These are phyloP conservation scores for Parnassius glacialis DNA, from an alignment of 2,888 invertebrate species.

Conservation along the genomic window DNA sequence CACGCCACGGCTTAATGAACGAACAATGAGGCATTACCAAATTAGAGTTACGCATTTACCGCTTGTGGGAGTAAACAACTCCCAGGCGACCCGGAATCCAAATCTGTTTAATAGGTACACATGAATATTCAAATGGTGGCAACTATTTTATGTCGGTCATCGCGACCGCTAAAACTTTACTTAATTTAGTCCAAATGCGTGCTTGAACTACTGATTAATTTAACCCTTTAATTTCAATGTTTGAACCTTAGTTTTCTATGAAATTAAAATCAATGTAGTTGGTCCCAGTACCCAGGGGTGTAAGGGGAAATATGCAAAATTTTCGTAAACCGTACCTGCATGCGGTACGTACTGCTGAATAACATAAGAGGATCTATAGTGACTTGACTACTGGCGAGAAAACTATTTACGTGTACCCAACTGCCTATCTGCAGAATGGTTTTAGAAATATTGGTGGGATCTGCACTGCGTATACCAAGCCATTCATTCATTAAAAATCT, in stretches of 20 bases:
- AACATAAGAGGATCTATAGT: too few species aligned
- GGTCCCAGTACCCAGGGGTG: neutral
- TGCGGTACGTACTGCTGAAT: too few species aligned
- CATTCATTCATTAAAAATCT: too few species aligned
- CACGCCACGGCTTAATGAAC: too few species aligned
- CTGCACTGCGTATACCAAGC: too few species aligned
- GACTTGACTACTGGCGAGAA: too few species aligned
- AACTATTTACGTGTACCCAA: too few species aligned
- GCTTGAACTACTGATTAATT: slow-evolving; percentile 28
- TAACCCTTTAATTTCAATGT: slow-evolving; percentile 26
- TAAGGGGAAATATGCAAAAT: too few species aligned
- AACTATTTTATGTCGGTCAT: slow-evolving; percentile 23
- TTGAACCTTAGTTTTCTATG: slow-evolving; percentile 16
- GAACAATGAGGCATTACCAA: slow-evolving; percentile 2
- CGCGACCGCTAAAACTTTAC: slow-evolving; percentile 28
- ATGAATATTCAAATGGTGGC: slow-evolving; percentile 30
- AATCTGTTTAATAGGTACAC: slow-evolving; percentile 23
- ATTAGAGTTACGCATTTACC: slow-evolving; percentile 18
- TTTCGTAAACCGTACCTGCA: too few species aligned
- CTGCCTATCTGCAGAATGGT: too few species aligned
- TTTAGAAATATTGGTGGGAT: too few species aligned
- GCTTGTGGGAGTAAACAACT: slow-evolving; percentile 15
- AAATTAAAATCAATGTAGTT: slow-evolving; percentile 19
- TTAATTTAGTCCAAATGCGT: slow-evolving; percentile 21
- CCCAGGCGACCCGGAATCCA: slow-evolving; percentile 5